Evolutionary conservation across 37 sponge, comb jelly and placozoan species (phyloP).

Genomic region (Spongilla lacustris): DNA sequence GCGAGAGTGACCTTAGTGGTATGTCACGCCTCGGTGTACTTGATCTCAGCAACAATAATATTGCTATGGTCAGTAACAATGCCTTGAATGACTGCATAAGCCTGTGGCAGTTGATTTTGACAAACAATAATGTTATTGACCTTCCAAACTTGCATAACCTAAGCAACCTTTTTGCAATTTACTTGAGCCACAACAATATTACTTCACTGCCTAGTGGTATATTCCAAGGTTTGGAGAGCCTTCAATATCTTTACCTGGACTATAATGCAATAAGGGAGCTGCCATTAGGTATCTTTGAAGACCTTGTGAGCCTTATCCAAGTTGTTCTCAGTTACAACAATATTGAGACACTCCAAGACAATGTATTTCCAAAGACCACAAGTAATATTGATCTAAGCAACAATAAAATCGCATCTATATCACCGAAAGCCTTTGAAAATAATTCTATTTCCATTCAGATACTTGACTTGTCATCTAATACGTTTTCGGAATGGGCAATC

Average conservation of each 20-base stretch:
- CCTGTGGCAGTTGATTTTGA: constrained; percentile 23
- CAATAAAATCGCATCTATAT: constrained; percentile 24
- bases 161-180: neutral
- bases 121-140: neutral
- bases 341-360: constrained; percentile 9
- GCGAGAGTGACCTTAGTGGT: constrained; percentile 3
- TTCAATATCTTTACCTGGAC: constrained; percentile 12
- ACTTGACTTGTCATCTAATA: constrained; percentile 55
- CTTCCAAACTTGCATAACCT: constrained; percentile 37
- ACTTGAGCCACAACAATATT: constrained; percentile 31
- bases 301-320: neutral
- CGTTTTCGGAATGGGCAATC: constrained; percentile 7
- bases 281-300: constrained; percentile 21
- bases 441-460: constrained; percentile 22
- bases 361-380: constrained; percentile 12
- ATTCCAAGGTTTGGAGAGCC: neutral
- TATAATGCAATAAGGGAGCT: constrained; percentile 40
- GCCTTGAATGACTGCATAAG: constrained; percentile 11
- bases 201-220: neutral
- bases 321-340: constrained; percentile 16
- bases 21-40: constrained; percentile 8
- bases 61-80: constrained; percentile 23
- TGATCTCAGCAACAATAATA: constrained; percentile 6
- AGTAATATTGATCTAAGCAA: constrained; percentile 22
- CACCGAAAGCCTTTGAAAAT: constrained; percentile 13